These are phyloP conservation scores for Melinopterus prodromus DNA, from an alignment of 2,888 invertebrate species.

Conservation along the genomic window DNA sequence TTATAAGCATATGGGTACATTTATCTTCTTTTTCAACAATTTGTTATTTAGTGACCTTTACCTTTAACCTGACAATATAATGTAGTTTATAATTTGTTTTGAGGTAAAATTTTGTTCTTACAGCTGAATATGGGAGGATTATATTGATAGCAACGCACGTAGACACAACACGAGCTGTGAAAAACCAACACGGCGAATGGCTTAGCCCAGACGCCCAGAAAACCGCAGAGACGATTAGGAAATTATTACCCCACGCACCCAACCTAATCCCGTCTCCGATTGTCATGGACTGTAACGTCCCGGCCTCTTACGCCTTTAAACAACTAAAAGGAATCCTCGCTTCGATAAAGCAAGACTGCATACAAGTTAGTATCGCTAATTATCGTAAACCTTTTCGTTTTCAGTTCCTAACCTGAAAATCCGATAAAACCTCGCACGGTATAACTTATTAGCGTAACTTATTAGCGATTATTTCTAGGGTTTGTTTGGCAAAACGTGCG, in stretches of 20 bases:
- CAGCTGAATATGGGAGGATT: conserved; percentile 70
- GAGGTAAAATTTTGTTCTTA: conserved; percentile 36
- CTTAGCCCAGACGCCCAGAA: conserved; percentile 66
- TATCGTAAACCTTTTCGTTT: not conserved
- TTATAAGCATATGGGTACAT: not conserved
- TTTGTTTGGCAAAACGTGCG: conserved; percentile 35
- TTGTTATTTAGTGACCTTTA: no score
- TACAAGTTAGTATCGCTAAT: conserved; percentile 58
- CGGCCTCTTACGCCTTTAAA: conserved; percentile 69
- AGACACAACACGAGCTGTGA: conserved; percentile 63
- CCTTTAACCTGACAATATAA: no score
- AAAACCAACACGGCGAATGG: conserved; percentile 66
- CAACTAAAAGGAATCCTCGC: conserved; percentile 66
- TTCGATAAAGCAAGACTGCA: conserved; percentile 63
- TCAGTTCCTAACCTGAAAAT: not conserved
- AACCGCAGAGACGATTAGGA: conserved; percentile 59
- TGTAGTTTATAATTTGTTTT: not conserved
- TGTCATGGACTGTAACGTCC: conserved; percentile 69
- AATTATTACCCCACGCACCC: conserved; percentile 65
- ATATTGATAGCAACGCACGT: conserved; percentile 72
- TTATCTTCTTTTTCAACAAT: not conserved
- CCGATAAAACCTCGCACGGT: not conserved
- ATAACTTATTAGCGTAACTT: not conserved
- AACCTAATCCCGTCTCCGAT: conserved; percentile 67
- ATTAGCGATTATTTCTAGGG: conserved; percentile 33